These are phyloP conservation scores for Drosophila tropicalis DNA, from an alignment of 1,140 invertebrate genomes.

Conservation along the genomic window DNA sequence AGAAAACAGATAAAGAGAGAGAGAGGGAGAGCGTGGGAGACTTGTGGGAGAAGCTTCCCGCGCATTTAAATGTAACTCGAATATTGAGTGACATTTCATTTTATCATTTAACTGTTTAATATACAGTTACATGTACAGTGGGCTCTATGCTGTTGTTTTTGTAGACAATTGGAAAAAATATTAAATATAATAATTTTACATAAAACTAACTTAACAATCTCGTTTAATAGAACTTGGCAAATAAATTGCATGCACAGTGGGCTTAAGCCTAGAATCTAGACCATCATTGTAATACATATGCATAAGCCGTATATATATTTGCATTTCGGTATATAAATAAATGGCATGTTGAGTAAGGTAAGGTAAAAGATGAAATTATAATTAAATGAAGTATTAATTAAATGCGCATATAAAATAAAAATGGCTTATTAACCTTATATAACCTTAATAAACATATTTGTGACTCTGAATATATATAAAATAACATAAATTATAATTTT, in stretches of 20 bases:
- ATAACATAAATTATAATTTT: background rate
- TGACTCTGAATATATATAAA: background rate
- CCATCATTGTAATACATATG: background rate
- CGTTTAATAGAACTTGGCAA: too few species aligned
- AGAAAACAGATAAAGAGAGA: background rate
- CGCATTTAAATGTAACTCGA: conserved; percentile 19
- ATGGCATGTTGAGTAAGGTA: background rate
- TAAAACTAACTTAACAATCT: too few species aligned
- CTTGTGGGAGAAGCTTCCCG: conserved; percentile 21
- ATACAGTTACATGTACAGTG: conserved; percentile 50
- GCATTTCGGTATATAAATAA: background rate
- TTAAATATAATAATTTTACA: background rate
- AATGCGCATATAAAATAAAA: conserved; percentile 1
- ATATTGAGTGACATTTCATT: conserved; percentile 26
- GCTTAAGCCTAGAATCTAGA: background rate
- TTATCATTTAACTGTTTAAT: conserved; percentile 34
- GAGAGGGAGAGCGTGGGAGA: background rate
- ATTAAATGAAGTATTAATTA: background rate
- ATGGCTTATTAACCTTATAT: background rate
- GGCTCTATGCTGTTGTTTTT: background rate
- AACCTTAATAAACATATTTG: background rate
- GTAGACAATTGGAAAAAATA: background rate
- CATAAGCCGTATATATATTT: background rate
- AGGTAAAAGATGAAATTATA: background rate
- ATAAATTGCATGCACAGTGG: background rate